These are phyloP conservation scores for Mus minutoides DNA, from an alignment of 2,797 vertebrate genomes.

Conservation along the genomic window DNA sequence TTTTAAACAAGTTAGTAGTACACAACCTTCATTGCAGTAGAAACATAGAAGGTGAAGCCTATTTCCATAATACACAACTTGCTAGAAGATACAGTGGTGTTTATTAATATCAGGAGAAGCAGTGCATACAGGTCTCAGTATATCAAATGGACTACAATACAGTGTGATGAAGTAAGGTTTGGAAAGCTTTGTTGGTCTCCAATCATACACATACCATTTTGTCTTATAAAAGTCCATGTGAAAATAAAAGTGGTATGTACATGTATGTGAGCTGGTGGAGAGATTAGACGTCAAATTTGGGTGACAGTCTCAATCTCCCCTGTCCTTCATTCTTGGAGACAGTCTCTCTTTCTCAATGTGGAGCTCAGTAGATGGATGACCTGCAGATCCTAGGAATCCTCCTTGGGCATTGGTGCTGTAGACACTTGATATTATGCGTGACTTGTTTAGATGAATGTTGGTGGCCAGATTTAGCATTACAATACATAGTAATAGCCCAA, in stretches of 20 bases:
- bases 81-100: not conserved
- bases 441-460: not conserved
- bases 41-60: not conserved
- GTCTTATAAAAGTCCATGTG: not conserved
- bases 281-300: not conserved
- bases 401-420: not conserved
- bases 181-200: rapidly evolving
- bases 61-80: not conserved
- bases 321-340: not conserved
- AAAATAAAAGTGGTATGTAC: not conserved
- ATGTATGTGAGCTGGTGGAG: not conserved
- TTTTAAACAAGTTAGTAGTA: not conserved
- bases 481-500: not conserved
- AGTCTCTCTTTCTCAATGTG: not conserved
- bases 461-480: not conserved
- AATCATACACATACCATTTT: not conserved
- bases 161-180: not conserved
- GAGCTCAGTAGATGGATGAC: not conserved
- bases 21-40: not conserved
- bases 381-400: not conserved
- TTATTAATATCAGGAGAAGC: not conserved
- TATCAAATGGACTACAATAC: not conserved
- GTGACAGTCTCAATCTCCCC: not conserved
- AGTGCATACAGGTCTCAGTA: not conserved
- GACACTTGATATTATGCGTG: no score